Percentiles rank a stretch among this genome's conserved stretches.
phyloP scores from a whole-genome alignment of 2,113 vertebrate genomes.

The Athene cunicularia region DNA sequence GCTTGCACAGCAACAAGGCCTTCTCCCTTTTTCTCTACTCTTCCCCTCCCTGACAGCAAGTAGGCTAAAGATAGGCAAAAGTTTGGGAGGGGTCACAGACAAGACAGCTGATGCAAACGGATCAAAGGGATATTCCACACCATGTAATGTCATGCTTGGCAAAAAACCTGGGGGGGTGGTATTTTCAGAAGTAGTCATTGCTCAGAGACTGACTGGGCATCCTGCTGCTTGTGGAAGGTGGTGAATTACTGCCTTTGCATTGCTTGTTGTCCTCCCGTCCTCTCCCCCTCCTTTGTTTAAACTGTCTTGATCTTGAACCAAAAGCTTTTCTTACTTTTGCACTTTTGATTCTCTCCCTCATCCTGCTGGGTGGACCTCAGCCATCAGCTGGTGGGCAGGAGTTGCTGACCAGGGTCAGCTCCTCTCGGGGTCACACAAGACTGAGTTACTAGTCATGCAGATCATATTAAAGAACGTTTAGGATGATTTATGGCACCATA shows the following conservation, averaged over 20 bases:
- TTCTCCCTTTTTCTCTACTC: not conserved
- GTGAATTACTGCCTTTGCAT: not conserved
- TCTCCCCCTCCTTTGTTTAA: not conserved
- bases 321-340: not conserved
- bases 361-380: not conserved
- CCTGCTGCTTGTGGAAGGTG: not conserved
- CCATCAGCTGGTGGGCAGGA: not conserved
- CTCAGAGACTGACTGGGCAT: not conserved
- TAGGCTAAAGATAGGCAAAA: not conserved
- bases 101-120: not conserved
- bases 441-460: not conserved
- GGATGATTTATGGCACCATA: fast-evolving
- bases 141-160: not conserved
- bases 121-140: not conserved
- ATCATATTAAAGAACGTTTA: not conserved
- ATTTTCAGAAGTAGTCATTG: not conserved
- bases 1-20: not conserved
- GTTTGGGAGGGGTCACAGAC: not conserved
- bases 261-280: fast-evolving
- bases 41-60: not conserved
- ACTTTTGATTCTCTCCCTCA: not conserved
- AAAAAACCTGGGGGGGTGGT: not conserved
- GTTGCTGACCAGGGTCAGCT: not conserved
- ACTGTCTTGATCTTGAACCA: not conserved
- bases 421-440: not conserved